Percentiles rank a stretch among this genome's conserved stretches.
phyloP scores from a whole-genome alignment of 2,113 vertebrate genomes.

The Lepus timidus region DNA sequence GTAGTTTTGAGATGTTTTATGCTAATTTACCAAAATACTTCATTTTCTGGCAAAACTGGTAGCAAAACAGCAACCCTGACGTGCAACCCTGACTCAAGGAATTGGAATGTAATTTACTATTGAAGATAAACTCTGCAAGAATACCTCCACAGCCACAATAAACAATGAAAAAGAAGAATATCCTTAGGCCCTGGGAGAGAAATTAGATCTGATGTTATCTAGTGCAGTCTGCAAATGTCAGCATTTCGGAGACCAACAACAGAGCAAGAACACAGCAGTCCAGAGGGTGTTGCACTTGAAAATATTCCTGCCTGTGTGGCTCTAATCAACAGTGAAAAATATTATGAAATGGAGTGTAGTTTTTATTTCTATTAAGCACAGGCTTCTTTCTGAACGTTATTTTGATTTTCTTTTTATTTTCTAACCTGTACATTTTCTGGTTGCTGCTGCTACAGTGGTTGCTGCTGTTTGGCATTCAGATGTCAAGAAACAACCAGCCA shows the following conservation, averaged over 20 bases:
- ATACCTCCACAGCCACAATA: slow-evolving; percentile 35
- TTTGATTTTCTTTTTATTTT: neutral
- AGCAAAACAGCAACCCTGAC: slow-evolving; percentile 17
- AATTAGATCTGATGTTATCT: slow-evolving; percentile 35
- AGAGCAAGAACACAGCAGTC: neutral
- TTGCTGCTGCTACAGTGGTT: neutral
- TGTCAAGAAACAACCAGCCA: neutral
- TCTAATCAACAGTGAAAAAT: slow-evolving; percentile 6
- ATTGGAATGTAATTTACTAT: slow-evolving; percentile 40
- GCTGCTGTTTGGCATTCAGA: neutral
- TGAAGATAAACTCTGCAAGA: slow-evolving; percentile 49
- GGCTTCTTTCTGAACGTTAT: neutral
- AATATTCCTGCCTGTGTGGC: neutral
- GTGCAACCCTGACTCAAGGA: slow-evolving; percentile 62
- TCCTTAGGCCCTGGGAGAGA: neutral
- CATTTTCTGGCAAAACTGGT: slow-evolving; percentile 36
- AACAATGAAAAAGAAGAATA: slow-evolving; percentile 63
- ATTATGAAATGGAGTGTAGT: neutral
- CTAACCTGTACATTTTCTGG: slow-evolving; percentile 5
- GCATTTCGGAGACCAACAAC: neutral
- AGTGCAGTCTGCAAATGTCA: neutral
- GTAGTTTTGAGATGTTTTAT: slow-evolving; percentile 55
- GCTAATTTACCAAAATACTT: slow-evolving; percentile 24
- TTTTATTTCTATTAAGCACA: neutral
- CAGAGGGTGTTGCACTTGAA: neutral